These are phyloP conservation scores for Ptycholaimellus sp. DNA, from an alignment of 2,888 invertebrate species.

Conservation along the genomic window DNA sequence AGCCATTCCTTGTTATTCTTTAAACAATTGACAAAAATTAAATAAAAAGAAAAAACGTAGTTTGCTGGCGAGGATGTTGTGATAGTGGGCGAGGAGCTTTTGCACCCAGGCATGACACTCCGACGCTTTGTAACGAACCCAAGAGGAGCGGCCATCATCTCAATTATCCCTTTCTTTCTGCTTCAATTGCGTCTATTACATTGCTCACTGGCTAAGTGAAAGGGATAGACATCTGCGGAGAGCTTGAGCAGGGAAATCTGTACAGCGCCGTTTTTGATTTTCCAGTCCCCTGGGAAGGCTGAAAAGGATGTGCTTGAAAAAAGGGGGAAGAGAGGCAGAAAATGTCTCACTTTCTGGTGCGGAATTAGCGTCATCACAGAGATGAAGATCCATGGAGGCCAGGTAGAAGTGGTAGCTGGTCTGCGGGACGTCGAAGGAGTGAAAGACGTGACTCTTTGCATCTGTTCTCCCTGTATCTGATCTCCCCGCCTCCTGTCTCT, in stretches of 20 bases:
- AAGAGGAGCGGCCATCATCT: conserved; percentile 58
- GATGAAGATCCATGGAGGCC: conserved; percentile 72
- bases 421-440: conserved; percentile 71
- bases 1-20: too few relatives aligned
- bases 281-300: conserved; percentile 20
- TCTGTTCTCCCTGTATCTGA: too few relatives aligned
- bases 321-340: not conserved
- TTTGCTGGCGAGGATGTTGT: too few relatives aligned
- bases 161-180: too few relatives aligned
- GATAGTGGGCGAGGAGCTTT: conserved; percentile 40
- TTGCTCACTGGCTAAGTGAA: conserved; percentile 53
- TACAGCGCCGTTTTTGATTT: conserved; percentile 58
- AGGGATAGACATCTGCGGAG: conserved; percentile 62
- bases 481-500: too few relatives aligned
- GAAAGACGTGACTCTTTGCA: conserved; percentile 42
- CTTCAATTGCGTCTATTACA: too few relatives aligned
- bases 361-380: conserved; percentile 55
- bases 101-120: conserved; percentile 57
- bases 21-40: too few relatives aligned
- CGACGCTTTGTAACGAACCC: conserved; percentile 55
- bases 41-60: too few relatives aligned
- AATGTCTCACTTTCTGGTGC: not conserved
- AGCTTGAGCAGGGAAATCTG: conserved; percentile 59
- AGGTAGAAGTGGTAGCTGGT: conserved; percentile 74
- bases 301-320: conserved; percentile 1